phyloP scores from a whole-genome alignment of 2,888 invertebrate genomes.

The Heliconius charithonia region DNA sequence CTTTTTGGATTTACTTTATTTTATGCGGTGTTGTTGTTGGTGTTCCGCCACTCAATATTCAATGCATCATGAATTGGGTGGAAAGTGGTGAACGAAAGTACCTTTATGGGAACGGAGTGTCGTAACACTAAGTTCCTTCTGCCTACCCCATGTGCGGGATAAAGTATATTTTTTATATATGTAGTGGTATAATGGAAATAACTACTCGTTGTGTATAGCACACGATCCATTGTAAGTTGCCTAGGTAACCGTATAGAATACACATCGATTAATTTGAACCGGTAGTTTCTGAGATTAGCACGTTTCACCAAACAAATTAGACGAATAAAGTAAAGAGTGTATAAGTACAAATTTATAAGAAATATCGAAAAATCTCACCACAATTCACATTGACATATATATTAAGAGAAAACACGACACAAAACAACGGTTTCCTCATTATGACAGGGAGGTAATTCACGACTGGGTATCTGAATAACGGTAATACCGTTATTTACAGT shows the following conservation, averaged over 20 bases:
- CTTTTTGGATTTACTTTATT: no score
- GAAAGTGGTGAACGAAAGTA: background rate
- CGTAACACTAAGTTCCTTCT: background rate
- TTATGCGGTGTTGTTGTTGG: no score
- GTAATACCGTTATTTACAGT: slow-evolving; percentile 5
- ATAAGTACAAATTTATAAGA: background rate
- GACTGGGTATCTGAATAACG: background rate
- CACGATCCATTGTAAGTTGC: no score
- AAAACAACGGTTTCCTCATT: slow-evolving; percentile 5
- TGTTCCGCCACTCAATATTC: background rate
- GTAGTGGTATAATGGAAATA: no score
- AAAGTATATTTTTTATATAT: background rate
- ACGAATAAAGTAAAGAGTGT: no score
- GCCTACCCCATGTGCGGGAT: background rate
- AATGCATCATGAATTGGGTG: background rate
- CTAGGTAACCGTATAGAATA: no score
- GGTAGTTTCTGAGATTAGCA: no score
- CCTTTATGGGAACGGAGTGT: background rate
- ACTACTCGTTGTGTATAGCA: no score
- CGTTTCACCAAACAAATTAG: no score
- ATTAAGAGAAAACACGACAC: background rate
- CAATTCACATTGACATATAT: background rate
- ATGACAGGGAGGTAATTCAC: background rate
- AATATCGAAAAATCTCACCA: background rate
- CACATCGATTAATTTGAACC: no score